A percentile compares a stretch with the other conserved stretches of the same genome.
Conservation (phyloP, 2,888 invertebrate genomes). For the Nesidiocoris tenuis region DNA sequence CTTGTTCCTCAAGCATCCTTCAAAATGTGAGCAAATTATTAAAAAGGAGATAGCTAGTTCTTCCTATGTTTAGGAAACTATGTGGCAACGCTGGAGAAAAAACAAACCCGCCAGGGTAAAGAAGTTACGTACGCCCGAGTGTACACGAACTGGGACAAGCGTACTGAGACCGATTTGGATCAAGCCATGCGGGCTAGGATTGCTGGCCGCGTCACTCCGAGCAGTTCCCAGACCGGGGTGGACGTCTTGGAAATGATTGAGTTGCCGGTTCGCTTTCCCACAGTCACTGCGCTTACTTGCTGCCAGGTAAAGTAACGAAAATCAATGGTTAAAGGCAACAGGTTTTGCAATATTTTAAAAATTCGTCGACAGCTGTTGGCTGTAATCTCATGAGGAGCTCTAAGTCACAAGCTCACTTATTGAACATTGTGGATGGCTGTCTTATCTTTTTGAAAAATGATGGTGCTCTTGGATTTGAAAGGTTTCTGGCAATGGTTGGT, state of each 20-base stretch:
- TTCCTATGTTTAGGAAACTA: conserved; percentile 60
- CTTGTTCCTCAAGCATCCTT: no score
- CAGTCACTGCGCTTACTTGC: conserved; percentile 60
- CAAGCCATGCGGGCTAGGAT: conserved; percentile 67
- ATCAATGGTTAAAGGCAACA: no score
- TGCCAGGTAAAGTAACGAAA: conserved; percentile 60
- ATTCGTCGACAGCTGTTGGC: no score
- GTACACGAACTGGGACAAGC: conserved; percentile 70
- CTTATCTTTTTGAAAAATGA: no score
- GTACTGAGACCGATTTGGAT: conserved; percentile 54
- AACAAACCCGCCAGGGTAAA: conserved; percentile 55
- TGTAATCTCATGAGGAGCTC: no score
- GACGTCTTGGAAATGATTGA: conserved; percentile 69
- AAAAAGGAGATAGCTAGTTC: neutral
- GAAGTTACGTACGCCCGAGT: conserved; percentile 62
- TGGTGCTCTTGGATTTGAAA: no score
- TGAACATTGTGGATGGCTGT: no score
- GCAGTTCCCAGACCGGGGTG: conserved; percentile 53
- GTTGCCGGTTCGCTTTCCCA: conserved; percentile 64
- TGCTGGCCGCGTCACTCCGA: conserved; percentile 73
- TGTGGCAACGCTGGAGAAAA: conserved; percentile 65
- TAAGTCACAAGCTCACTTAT: no score
- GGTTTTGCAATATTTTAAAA: no score
- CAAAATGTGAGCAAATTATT: no score
- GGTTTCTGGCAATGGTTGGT: no score